phyloP scores from a whole-genome alignment of 2,797 vertebrate species.

The Bradypus variegatus region DNA sequence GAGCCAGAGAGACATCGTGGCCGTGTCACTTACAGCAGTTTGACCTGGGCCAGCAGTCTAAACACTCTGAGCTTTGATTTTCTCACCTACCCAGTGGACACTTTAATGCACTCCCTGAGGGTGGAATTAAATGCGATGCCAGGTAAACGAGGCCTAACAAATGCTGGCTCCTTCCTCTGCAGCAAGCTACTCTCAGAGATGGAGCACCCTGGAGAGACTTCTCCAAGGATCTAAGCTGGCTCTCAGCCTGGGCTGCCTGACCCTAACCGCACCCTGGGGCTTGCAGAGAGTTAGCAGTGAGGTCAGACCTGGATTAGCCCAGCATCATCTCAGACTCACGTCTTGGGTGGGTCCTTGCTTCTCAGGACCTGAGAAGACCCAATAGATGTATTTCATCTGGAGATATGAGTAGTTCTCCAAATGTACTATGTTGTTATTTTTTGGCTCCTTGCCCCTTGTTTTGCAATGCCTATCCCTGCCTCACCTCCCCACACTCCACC shows the following conservation, averaged over 20 bases:
- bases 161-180: not conserved
- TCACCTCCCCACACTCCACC: no score
- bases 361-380: not conserved
- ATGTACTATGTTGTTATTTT: not conserved
- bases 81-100: not conserved
- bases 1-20: not conserved
- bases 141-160: not conserved
- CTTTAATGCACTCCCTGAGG: not conserved
- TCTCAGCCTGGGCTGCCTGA: not conserved
- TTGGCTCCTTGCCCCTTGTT: not conserved
- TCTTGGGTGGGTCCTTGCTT: not conserved
- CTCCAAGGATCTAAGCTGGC: not conserved
- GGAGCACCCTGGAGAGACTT: not conserved
- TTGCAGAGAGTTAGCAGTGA: not conserved
- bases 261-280: not conserved
- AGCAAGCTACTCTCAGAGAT: not conserved
- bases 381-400: not conserved
- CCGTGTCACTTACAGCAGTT: not conserved
- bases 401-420: not conserved
- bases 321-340: no score
- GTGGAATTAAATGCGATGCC: not conserved
- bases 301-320: not conserved
- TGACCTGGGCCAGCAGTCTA: not conserved
- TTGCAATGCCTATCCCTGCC: not conserved
- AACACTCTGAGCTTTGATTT: not conserved